Percentiles rank a stretch among this genome's conserved stretches.
phyloP scores from a whole-genome alignment of 2,888 invertebrate species.

The Zeuzera pyrina region DNA sequence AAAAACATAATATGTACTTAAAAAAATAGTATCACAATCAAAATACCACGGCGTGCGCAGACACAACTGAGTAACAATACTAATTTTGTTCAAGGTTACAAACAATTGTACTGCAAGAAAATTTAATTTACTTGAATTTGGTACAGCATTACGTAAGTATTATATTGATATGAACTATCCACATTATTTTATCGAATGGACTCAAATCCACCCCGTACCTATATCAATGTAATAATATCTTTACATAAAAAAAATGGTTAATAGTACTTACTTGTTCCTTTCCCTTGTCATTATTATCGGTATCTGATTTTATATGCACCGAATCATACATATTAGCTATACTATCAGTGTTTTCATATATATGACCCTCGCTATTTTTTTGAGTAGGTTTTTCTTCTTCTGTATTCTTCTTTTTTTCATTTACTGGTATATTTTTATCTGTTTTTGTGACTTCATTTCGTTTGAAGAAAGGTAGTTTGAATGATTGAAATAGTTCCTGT shows the following conservation, averaged over 20 bases:
- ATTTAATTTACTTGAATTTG: too few species aligned
- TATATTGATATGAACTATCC: neutral
- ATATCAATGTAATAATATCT: neutral
- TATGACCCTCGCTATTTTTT: slow-evolving; percentile 19
- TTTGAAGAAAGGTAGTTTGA: slow-evolving; percentile 55
- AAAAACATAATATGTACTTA: too few species aligned
- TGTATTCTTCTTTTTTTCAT: slow-evolving; percentile 13
- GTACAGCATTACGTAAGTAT: too few species aligned
- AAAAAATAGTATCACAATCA: too few species aligned
- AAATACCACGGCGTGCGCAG: too few species aligned
- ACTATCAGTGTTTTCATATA: slow-evolving; percentile 49
- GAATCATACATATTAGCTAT: slow-evolving; percentile 56
- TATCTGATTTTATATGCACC: slow-evolving; percentile 31
- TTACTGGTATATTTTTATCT: slow-evolving; percentile 12
- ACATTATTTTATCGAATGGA: neutral
- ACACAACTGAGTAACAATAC: too few species aligned
- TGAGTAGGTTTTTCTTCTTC: slow-evolving; percentile 11
- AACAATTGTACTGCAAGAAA: too few species aligned
- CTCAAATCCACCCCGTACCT: neutral
- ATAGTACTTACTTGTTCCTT: neutral
- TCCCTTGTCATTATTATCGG: neutral
- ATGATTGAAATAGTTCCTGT: slow-evolving; percentile 52
- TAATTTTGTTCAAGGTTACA: too few species aligned
- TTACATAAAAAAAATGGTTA: neutral
- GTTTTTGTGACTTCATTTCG: slow-evolving; percentile 29